Base-by-base conservation (phyloP, 2,113 vertebrate genomes). In the Xenopus laevis region DNA sequence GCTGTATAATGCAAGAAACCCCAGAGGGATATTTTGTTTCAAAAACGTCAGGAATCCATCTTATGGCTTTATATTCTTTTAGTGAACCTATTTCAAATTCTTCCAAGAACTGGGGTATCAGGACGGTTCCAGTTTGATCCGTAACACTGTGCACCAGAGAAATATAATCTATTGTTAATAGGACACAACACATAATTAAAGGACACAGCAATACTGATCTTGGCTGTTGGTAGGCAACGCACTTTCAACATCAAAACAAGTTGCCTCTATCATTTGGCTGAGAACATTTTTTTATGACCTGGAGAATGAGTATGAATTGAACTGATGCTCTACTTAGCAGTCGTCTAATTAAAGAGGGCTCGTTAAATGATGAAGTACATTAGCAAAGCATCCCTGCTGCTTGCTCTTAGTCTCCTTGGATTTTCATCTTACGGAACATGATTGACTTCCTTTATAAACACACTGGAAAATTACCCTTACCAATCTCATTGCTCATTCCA, bases 371-470 rank as follows among this genome's bases (percentile, higher is more conserved):
- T 81, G 79, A 78, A 69, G 78, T 68, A 79, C 65, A 73, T 4
- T 79, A 77, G 79, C 76, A 84, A 87, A 78, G 78, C 79, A 83
- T 84, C 79, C 79, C 78, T 69, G 62, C 30, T 69, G 77, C 77
- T 67, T 78, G 81, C 78, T 81, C 79, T 74, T 74, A 53, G 50
- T 79, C 47, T 78, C 71, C 78, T 79, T 77, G 82, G 71, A 79
- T 62, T 63, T 16, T 6, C 77, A 74, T 59, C 71, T 78, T 73
- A 81, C 5, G 33, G 8, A 9, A 40, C 65, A 83, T 78, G 80
- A 81, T 82, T 1, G 71, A 82, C 79, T 60, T 72, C 78, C 80
- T 61, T 68, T 65, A 76, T 82, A 81, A 74, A 13, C 69, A 16
- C 20, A 12, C 79, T 79, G 70, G 0, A 46, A 79, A 78, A 65